Percentiles rank a stretch among this genome's conserved stretches.
These are phyloP conservation scores for Ameiurus melas DNA, from an alignment of 2,113 vertebrate species.

Conservation along the genomic window DNA sequence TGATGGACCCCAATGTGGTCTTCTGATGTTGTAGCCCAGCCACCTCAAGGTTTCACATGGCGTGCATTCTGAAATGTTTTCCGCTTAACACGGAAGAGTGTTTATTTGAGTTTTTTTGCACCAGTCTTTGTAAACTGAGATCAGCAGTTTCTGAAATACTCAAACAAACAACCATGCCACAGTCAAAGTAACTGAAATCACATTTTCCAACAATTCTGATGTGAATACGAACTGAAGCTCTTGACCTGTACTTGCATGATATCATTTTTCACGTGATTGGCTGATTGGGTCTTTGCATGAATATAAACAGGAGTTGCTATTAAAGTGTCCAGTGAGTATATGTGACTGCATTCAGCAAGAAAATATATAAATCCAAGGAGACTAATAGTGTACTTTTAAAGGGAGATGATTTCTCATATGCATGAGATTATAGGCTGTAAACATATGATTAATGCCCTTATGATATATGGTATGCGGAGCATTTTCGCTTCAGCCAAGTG, in stretches of 20 bases:
- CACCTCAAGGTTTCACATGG: background rate
- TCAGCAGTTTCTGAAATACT: background rate
- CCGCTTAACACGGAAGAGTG: background rate
- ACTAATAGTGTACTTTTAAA: background rate
- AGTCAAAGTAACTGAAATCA: background rate
- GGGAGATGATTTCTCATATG: background rate
- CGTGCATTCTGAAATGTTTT: background rate
- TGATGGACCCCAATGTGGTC: background rate
- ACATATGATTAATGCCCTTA: background rate
- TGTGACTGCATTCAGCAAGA: background rate
- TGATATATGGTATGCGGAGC: background rate
- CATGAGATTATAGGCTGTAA: background rate
- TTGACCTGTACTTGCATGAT: background rate
- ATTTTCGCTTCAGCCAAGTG: background rate
- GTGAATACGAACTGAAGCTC: background rate
- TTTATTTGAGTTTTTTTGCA: background rate
- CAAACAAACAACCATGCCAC: background rate
- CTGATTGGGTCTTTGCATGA: background rate
- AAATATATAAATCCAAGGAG: background rate
- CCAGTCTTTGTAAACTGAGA: background rate
- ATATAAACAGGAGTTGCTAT: background rate
- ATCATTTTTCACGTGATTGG: background rate
- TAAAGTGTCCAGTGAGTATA: background rate
- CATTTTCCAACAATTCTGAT: background rate
- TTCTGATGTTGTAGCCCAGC: background rate